Evolutionary conservation across 2,797 vertebrate species (phyloP).

Genomic region (Phoxinus dragarum): DNA sequence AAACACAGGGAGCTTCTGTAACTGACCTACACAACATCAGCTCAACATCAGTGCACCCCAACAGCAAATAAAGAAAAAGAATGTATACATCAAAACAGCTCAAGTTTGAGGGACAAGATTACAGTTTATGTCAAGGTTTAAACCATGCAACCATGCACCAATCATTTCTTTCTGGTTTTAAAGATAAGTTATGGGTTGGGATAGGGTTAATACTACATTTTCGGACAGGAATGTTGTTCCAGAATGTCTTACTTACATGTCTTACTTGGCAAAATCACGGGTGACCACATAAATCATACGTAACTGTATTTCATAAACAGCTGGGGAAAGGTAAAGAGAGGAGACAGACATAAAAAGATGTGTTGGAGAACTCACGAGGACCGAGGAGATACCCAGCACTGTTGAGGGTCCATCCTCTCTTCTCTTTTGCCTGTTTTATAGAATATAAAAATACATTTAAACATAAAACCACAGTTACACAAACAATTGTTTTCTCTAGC

Average conservation of each 20-base stretch:
- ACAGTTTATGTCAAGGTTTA: too few relatives aligned
- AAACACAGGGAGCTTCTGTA: conserved; percentile 82
- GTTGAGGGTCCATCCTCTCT: conserved; percentile 97
- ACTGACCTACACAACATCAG: conserved; percentile 54
- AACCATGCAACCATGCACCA: too few relatives aligned
- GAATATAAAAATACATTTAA: background rate
- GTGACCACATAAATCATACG: background rate
- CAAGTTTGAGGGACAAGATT: background rate
- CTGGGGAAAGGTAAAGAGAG: background rate
- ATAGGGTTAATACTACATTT: too few relatives aligned
- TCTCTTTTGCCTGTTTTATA: conserved; percentile 87
- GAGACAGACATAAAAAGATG: background rate
- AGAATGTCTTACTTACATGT: too few relatives aligned
- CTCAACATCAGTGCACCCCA: conserved; percentile 43
- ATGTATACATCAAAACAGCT: background rate
- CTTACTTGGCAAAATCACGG: background rate
- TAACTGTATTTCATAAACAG: background rate
- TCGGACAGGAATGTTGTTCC: too few relatives aligned
- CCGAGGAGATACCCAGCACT: conserved; percentile 96
- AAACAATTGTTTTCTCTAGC: background rate
- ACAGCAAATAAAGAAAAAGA: background rate
- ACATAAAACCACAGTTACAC: background rate
- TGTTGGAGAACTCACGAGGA: conserved; percentile 87
- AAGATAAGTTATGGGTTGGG: too few relatives aligned
- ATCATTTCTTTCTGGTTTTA: too few relatives aligned